Base-by-base conservation (phyloP, 2,797 vertebrate species). In the Poliocrania exsul region DNA sequence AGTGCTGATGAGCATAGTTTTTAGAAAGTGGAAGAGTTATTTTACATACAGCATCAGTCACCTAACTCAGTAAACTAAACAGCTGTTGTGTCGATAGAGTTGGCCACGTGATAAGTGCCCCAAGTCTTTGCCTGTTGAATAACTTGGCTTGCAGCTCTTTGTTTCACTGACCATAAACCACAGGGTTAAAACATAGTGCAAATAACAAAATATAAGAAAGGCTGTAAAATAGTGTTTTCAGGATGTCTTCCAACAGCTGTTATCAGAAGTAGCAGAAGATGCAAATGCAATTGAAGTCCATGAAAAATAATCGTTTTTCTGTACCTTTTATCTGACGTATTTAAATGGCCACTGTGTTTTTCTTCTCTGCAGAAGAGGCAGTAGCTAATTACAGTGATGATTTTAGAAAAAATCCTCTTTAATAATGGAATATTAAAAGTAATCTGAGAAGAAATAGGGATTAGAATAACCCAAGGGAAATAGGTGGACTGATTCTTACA, bases 121-220 rank as follows among this genome's bases (percentile, higher is more conserved):
- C 31, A 77, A 47, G 15, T 77, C 33, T 75, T 90, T 56, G 28
- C 37, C 50, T 90, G 64, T 49, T 70, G 44, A 93, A 64, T 31
- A 97, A 18, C 51, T 92, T 91, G 37, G 86, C 92, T 58, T 90
- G 72, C 54, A 98, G 89, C 26, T 97, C 96, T 88, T 91, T 94
- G 82, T 95, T 97, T 87, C 64, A 47, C 56, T 98, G 94, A 47
- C 97, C 97, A 14, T 97, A 98, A 85, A 98, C 95, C 50, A 98
- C 86, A 66, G 97, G 91, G 70, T 97, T 98, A 86, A 97, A 96
- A 53, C 92, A 96, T 26, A 97, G 96, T 5, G 96, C 93, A 78
- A 97, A 94, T 19, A 96, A 96, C 62, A 97, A 98, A 74, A 97
- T 29, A 97, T 28, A 51, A 96, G 92, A 91, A 98, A 97, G 53